Percentiles rank a stretch among this genome's conserved stretches.
Evolutionary conservation across 1,140 invertebrate species (phyloP).

Genomic region (Drosophila takahashii): DNA sequence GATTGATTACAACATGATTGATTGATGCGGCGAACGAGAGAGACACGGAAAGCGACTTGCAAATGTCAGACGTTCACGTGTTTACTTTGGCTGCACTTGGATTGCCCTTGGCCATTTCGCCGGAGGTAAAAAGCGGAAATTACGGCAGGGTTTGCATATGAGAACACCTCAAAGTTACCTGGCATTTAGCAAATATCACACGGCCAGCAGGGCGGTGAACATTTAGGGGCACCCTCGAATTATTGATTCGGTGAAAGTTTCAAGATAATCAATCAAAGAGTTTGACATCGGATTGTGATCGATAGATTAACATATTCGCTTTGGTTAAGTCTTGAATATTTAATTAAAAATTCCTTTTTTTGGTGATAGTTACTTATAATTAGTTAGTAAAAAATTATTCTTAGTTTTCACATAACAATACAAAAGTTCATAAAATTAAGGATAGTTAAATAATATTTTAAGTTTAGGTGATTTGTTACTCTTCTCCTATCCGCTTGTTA

Average conservation of each 20-base stretch:
- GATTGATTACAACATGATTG: conserved; percentile 50
- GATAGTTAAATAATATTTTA: too few relatives aligned
- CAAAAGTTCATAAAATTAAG: too few relatives aligned
- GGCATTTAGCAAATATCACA: conserved; percentile 30
- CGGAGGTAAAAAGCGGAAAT: conserved; percentile 15
- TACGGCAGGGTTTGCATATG: conserved; percentile 30
- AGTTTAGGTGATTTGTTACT: too few relatives aligned
- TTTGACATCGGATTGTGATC: conserved; percentile 25
- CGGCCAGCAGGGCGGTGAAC: not conserved
- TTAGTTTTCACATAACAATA: too few relatives aligned
- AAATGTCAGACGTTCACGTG: conserved; percentile 33
- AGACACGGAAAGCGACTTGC: conserved; percentile 6
- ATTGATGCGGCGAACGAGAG: conserved; percentile 21
- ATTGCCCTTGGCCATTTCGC: conserved; percentile 19
- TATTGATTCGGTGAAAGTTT: conserved; percentile 41
- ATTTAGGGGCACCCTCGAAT: conserved; percentile 6
- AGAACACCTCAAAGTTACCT: conserved; percentile 11
- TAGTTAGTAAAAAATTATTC: not conserved
- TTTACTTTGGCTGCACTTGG: conserved; percentile 28
- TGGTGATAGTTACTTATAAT: not conserved
- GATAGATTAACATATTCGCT: conserved; percentile 17
- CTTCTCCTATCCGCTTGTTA: too few relatives aligned
- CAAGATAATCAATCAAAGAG: conserved; percentile 37
- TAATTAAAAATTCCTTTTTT: not conserved
- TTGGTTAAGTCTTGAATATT: not conserved